Evolutionary conservation across 2,797 vertebrate species (phyloP), one percentile per base, ranked within the genome.

Genomic region (Myripristis jacobus): DNA sequence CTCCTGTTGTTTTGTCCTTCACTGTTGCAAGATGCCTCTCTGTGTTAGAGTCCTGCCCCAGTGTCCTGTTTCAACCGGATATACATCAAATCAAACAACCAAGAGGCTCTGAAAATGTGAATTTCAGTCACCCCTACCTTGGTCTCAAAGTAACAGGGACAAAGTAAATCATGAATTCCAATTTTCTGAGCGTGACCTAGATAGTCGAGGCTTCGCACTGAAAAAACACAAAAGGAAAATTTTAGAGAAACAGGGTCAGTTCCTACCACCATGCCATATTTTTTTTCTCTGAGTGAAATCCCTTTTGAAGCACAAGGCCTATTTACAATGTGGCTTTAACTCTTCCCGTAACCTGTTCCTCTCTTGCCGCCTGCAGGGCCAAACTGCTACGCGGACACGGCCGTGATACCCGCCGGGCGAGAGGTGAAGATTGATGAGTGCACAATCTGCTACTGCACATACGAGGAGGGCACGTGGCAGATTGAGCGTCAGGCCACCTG

Each of bases 381-480:
- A 0, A 99, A 99, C 90, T 99, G 98, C 92, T 99, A 98, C 75
- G 98, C 97, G 5, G 97, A 99, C 90, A 97, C 96, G 0, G 89
- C 93, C 1, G 96, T 99, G 71, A 99, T 99, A 80, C 98, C 98
- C 43, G 98, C 98, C 0, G 98, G 98, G 64, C 94, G 98, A 62
- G 98, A 99, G 84, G 96, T 99, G 90, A 96, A 97, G 91, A 97
- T 98, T 0, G 96, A 99, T 22, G 97, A 98, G 54, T 99, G 98
- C 73, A 99, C 98, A 79, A 96, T 98, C 91, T 99, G 98, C 86
- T 98, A 99, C 94, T 99, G 98, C 86, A 99, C 97, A 19, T 99
- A 98, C 0, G 98, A 99, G 89, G 97, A 98, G 79, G 97, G 96
- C 73, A 98, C 97, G 0, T 99, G 97, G 97, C 94, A 97, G 83